phyloP scores from a whole-genome alignment of 2,888 invertebrate genomes.

The Standfussiana lucernea region DNA sequence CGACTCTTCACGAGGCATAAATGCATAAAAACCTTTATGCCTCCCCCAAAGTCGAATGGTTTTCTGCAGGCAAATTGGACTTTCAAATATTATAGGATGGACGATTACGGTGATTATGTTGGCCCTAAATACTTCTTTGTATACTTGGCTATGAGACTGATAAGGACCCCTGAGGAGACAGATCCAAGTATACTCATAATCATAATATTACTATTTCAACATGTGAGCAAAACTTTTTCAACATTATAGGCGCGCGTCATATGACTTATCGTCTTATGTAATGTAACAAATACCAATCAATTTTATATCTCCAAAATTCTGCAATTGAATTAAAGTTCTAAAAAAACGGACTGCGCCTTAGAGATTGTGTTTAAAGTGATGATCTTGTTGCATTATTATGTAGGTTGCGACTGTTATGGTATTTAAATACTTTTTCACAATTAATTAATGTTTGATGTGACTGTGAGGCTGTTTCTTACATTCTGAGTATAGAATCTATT shows the following conservation, averaged over 20 bases:
- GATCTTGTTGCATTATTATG: slow-evolving; percentile 60
- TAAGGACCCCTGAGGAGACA: slow-evolving; percentile 30
- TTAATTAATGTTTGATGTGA: slow-evolving; percentile 26
- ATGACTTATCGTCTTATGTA: not conserved
- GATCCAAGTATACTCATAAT: slow-evolving; percentile 35
- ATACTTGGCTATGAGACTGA: slow-evolving; percentile 59
- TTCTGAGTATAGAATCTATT: not conserved
- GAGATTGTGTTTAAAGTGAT: slow-evolving; percentile 52
- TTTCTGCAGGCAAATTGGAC: slow-evolving; percentile 17
- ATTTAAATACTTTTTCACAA: slow-evolving; percentile 63
- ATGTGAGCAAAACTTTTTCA: slow-evolving; percentile 13
- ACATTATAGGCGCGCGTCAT: not conserved
- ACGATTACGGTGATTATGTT: slow-evolving; percentile 25
- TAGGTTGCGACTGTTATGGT: slow-evolving; percentile 61
- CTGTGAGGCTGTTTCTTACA: not conserved
- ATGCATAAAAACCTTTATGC: slow-evolving; percentile 3
- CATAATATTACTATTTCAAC: slow-evolving; percentile 20
- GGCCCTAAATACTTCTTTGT: slow-evolving; percentile 17
- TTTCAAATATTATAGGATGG: not conserved
- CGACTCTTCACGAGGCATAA: slow-evolving; percentile 24
- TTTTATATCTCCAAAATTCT: not conserved
- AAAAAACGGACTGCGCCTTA: slow-evolving; percentile 65
- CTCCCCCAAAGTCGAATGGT: slow-evolving; percentile 26
- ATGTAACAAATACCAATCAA: not conserved
- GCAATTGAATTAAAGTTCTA: slow-evolving; percentile 14